These are phyloP conservation scores for Diplosoma virens DNA, from an alignment of 23 tunicate genomes.

Conservation along the genomic window DNA sequence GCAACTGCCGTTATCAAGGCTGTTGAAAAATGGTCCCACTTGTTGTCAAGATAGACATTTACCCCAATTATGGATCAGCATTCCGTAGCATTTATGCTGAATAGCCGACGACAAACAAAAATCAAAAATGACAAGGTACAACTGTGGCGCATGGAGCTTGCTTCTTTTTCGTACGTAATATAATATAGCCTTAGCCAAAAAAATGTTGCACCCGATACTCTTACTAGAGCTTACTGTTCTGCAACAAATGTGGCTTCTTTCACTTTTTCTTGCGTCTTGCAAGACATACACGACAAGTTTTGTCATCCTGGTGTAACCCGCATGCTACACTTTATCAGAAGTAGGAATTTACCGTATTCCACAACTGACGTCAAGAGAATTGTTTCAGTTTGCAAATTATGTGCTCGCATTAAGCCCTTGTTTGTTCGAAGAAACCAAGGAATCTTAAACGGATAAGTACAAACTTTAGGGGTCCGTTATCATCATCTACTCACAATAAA, in stretches of 20 bases:
- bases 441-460: neutral
- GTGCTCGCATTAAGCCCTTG: neutral
- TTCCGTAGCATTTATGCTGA: too few relatives aligned
- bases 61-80: too few relatives aligned
- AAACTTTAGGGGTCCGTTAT: slow-evolving; percentile 3
- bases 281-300: neutral
- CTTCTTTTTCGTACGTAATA: too few relatives aligned
- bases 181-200: too few relatives aligned
- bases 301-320: slow-evolving; percentile 23
- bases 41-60: too few relatives aligned
- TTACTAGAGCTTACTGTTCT: neutral
- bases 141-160: too few relatives aligned
- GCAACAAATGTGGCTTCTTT: neutral
- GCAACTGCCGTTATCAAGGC: too few relatives aligned
- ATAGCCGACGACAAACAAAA: too few relatives aligned
- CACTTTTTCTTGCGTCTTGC: too few relatives aligned
- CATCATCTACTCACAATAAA: neutral
- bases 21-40: too few relatives aligned
- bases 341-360: slow-evolving; percentile 7
- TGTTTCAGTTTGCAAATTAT: neutral
- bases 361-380: neutral
- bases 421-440: neutral
- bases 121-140: too few relatives aligned
- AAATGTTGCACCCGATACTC: too few relatives aligned
- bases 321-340: slow-evolving; percentile 2